A percentile compares a stretch with the other conserved stretches of the same genome.
Evolutionary conservation across 2,113 vertebrate genomes (phyloP).

Genomic region (Callionymus lyra): DNA sequence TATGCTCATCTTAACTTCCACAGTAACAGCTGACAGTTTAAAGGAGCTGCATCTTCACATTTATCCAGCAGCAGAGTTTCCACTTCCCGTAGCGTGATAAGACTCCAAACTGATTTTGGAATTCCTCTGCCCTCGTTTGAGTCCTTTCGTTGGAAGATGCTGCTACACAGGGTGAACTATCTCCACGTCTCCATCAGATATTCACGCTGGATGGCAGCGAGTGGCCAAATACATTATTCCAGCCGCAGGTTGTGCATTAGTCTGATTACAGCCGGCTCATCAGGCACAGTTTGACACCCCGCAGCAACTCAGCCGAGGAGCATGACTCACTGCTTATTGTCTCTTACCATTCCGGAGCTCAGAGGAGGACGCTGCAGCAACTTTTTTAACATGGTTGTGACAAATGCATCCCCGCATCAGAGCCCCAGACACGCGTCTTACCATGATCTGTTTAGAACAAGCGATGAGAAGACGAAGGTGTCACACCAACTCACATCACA

Average conservation of each 20-base stretch:
- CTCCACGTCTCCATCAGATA: conserved; percentile 10
- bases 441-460: too few species aligned
- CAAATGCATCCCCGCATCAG: not conserved
- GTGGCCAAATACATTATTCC: conserved; percentile 7
- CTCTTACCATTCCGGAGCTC: conserved; percentile 20
- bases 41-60: too few species aligned
- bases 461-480: too few species aligned
- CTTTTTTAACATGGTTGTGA: conserved; percentile 1
- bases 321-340: conserved; percentile 31
- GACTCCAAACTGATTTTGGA: too few species aligned
- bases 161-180: conserved; percentile 1
- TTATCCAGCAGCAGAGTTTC: too few species aligned
- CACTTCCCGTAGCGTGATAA: too few species aligned
- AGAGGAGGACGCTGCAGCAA: conserved; percentile 7
- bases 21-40: too few species aligned
- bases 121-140: too few species aligned
- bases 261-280: conserved; percentile 32
- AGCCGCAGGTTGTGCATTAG: conserved; percentile 6
- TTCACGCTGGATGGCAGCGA: conserved; percentile 6
- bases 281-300: conserved; percentile 10
- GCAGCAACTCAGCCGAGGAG: conserved; percentile 1
- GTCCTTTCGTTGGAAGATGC: too few species aligned
- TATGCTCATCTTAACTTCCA: too few species aligned
- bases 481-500: too few species aligned
- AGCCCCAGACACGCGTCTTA: too few species aligned